These are phyloP conservation scores for Nannobrachium achirus DNA, from an alignment of 2,113 vertebrate species.

Conservation along the genomic window DNA sequence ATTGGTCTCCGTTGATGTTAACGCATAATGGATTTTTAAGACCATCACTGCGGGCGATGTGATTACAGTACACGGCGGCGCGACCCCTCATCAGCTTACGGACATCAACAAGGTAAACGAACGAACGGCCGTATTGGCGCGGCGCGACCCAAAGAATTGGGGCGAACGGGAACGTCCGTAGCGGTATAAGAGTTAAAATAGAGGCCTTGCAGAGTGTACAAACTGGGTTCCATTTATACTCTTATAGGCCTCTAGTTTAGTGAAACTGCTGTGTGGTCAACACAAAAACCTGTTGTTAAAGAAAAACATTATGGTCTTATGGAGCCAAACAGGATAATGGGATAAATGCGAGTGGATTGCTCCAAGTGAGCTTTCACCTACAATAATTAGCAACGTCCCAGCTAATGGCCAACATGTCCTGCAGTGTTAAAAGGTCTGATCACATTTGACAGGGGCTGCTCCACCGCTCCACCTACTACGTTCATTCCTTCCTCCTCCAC, in stretches of 20 bases:
- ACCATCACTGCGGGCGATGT: no score
- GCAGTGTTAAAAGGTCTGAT: neutral
- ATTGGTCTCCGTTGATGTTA: no score
- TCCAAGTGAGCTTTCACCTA: neutral
- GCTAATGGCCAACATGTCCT: neutral
- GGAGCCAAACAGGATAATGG: neutral
- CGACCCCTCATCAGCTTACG: no score
- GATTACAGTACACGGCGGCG: no score
- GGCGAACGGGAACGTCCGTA: no score
- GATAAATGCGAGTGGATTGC: neutral
- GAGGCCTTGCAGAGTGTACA: no score
- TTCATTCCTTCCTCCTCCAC: neutral
- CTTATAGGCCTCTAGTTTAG: neutral
- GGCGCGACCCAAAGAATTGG: no score
- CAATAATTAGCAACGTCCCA: neutral
- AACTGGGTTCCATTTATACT: no score
- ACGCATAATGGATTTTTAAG: no score
- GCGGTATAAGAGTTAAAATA: no score
- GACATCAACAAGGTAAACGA: no score
- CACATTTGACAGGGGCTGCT: neutral
- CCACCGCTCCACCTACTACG: conserved; percentile 14
- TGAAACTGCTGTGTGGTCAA: neutral
- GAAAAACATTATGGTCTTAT: neutral
- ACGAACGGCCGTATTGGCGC: no score
- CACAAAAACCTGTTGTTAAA: neutral